phyloP scores from a whole-genome alignment of 2,888 invertebrate genomes.

The Napeogenes inachia region DNA sequence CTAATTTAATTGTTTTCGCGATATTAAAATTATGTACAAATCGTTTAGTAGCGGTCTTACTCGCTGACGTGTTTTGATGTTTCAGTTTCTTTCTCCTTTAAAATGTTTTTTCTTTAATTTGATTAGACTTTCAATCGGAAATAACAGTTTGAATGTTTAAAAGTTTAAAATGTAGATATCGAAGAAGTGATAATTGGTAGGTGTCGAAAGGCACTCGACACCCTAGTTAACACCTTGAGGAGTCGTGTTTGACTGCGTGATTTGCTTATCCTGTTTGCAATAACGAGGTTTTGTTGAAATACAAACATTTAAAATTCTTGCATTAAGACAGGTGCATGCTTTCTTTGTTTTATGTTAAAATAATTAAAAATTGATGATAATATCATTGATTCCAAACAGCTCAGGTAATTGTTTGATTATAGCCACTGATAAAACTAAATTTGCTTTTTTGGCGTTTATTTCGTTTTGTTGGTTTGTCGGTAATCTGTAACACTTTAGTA shows the following conservation, averaged over 20 bases:
- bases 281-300: conserved; percentile 52
- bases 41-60: too few species aligned
- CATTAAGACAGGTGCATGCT: conserved; percentile 52
- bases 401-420: not conserved
- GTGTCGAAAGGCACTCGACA: conserved; percentile 62
- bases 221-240: conserved; percentile 63
- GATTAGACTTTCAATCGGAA: conserved; percentile 39
- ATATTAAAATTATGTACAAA: too few species aligned
- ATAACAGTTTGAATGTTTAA: conserved; percentile 49
- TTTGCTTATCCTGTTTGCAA: conserved; percentile 61
- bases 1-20: too few species aligned
- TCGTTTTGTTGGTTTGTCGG: not conserved
- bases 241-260: conserved; percentile 41
- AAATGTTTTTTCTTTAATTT: not conserved
- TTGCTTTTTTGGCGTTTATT: not conserved
- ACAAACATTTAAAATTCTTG: conserved; percentile 51
- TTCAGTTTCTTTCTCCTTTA: too few species aligned
- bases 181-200: conserved; percentile 64
- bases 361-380: conserved; percentile 22
- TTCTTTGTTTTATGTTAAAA: conserved; percentile 28
- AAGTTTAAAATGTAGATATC: conserved; percentile 57
- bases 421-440: not conserved
- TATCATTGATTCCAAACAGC: not conserved
- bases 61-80: too few species aligned
- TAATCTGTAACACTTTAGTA: not conserved